Evolutionary conservation across 2,113 vertebrate genomes (phyloP).

Genomic region (Periophthalmodon schlosseri): DNA sequence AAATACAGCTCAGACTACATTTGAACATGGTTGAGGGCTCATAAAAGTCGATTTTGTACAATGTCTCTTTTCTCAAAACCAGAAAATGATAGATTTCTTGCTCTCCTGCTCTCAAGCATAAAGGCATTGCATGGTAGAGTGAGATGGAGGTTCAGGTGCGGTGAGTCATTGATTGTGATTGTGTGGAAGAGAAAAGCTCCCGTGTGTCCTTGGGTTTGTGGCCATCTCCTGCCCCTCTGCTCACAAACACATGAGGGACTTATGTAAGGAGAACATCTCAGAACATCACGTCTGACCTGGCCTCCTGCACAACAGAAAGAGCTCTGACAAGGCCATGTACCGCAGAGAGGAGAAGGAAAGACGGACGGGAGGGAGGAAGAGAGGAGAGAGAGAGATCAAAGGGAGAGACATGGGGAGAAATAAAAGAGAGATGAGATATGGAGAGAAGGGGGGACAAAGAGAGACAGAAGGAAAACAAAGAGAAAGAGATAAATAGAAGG

Average conservation of each 20-base stretch:
- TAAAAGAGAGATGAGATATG: no score
- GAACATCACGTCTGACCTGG: neutral
- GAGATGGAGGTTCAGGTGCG: no score
- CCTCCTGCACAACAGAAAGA: neutral
- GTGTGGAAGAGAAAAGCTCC: neutral
- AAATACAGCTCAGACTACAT: no score
- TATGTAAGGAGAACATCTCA: slow-evolving; percentile 1
- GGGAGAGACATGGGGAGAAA: neutral
- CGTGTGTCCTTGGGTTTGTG: neutral
- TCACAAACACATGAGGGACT: neutral
- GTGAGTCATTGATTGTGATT: neutral
- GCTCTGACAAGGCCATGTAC: neutral
- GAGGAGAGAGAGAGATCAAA: no score
- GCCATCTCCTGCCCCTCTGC: neutral
- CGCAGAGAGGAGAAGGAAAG: neutral
- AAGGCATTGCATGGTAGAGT: neutral
- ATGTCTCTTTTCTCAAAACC: neutral
- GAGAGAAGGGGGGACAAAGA: no score
- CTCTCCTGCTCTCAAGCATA: neutral
- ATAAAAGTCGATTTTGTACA: no score
- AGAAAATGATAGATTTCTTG: neutral
- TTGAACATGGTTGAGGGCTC: neutral
- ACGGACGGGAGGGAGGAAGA: no score
- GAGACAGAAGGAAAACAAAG: no score
- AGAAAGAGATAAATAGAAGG: neutral